Evolutionary conservation across 2,113 vertebrate genomes (phyloP), one percentile per base, ranked within the genome.

Genomic region (Epinephelus lanceolatus): DNA sequence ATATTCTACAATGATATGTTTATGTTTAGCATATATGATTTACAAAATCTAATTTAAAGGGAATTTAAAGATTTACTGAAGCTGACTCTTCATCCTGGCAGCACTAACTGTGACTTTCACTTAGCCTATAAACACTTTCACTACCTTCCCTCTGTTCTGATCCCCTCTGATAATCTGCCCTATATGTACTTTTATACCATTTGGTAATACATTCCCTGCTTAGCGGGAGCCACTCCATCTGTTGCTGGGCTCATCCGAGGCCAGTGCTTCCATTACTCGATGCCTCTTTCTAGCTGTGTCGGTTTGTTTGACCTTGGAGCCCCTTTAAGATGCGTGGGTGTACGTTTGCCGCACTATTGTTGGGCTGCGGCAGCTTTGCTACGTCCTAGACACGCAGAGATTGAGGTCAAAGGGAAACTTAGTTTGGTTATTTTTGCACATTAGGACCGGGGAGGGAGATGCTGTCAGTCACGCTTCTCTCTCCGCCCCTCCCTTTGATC

Each of bases 331-430:
- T 56, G 88, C 49, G 80, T 91, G 88, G 87, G 90, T 63, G 87
- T 70, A 17, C 5, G 25, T 83, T 91, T 87, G 69, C 80, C 3
- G 59, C 69, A 52, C 62, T 25, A 84, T 90, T 91, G 80, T 91
- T 73, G 66, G 60, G 59, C 62, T 75, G 60, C 47, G 19, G 65
- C 73, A 85, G 89, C 85, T 86, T 81, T 83, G 53, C 75, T 56
- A 12, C 37, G 53, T 69, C 85, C 85, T 71, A 60, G 72, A 80
- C 84, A 1, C 59, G 81, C 85, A 55, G 88, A 83, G 65, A 84
- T 81, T 83, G 89, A 92, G 88, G 88, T 92, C 85, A 84, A 78
- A 88, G 62, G 61, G 49, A 90, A 86, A 85, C 65, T 93, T 77
- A 55, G 66, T 85, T 78, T 73, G 69, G 68, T 86, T 88, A 42